Evolutionary conservation across 2,888 invertebrate species (phyloP).

Genomic region (Drosophila dives): DNA sequence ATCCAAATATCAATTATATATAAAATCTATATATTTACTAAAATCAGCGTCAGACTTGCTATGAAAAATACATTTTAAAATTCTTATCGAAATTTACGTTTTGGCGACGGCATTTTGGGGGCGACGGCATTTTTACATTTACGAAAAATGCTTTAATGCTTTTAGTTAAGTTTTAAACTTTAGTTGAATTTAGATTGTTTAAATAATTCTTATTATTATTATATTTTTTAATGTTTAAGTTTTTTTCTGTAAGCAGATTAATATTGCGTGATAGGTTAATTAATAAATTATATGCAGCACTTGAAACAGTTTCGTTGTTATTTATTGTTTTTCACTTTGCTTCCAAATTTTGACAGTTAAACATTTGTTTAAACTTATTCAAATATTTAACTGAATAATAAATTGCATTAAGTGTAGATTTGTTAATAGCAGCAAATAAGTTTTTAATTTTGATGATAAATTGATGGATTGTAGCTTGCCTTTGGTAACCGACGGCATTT

Average conservation of each 20-base stretch:
- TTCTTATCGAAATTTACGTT: not conserved
- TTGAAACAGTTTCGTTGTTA: not conserved
- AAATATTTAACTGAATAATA: not conserved
- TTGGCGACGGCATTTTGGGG: conserved; percentile 4
- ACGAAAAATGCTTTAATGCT: not conserved
- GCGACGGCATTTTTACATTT: conserved; percentile 1
- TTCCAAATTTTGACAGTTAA: not conserved
- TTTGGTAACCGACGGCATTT: conserved; percentile 7
- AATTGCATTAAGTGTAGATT: conserved; percentile 1
- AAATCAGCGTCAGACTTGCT: not conserved
- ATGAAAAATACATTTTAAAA: not conserved
- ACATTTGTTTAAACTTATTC: not conserved
- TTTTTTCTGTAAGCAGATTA: not conserved
- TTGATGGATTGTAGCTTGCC: not conserved
- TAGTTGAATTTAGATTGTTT: not conserved
- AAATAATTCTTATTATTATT: not conserved
- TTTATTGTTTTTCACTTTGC: not conserved
- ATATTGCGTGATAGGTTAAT: not conserved
- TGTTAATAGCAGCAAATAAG: conserved; percentile 3
- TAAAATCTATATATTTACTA: not conserved
- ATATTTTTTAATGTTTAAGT: not conserved
- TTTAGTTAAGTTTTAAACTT: not conserved
- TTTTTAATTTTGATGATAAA: not conserved
- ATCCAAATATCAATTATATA: not conserved
- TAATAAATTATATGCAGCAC: not conserved